Evolutionary conservation across 1,140 invertebrate genomes (phyloP), one percentile per base, ranked within the genome.

Genomic region (Sinonovacula constricta): DNA sequence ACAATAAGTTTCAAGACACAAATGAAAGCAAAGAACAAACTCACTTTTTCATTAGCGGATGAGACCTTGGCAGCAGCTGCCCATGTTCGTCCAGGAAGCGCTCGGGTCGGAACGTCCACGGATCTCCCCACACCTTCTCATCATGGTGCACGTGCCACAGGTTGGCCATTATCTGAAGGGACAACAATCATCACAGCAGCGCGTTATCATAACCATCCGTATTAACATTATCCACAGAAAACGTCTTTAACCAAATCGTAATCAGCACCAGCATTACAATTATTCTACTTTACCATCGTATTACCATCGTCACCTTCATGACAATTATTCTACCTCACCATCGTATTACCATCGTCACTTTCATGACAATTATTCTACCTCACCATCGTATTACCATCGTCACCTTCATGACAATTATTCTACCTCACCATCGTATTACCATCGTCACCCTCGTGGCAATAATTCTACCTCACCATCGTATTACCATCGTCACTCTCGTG

Each of bases 81-180:
- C 95, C 95, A 30, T 85, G 79, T 30, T 81, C 70, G 22, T 80
- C 69, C 15, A 92, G 79, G 74, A 92, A 92, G 57, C 95, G 89
- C 81, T 95, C 94, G 0, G 95, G 95, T 0, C 93, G 90, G 80
- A 95, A 95, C 33, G 92, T 90, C 59, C 94, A 91, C 69, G n/a
- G n/a, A n/a, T n/a, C n/a, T n/a, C n/a, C n/a, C n/a, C n/a, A n/a
- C n/a, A n/a, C n/a, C n/a, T n/a, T 59, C 4, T 83, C 79, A 77
- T 91, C 89, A 39, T 85, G 85, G 49, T 83, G 74, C 24, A 82
- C 65, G 15, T 49, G 71, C 62, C 83, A 86, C 34, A 85, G 39
- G 67, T 90, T 90, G 18, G 83, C 57, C 3, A 89, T 57, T 14
- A 91, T 79, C 34, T 79, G 53, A 18, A 79, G 79, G 45, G 60